A percentile compares a stretch with the other conserved stretches of the same genome.
phyloP scores from a whole-genome alignment of 2,888 invertebrate species.

The Acanthosepion pharaonis region DNA sequence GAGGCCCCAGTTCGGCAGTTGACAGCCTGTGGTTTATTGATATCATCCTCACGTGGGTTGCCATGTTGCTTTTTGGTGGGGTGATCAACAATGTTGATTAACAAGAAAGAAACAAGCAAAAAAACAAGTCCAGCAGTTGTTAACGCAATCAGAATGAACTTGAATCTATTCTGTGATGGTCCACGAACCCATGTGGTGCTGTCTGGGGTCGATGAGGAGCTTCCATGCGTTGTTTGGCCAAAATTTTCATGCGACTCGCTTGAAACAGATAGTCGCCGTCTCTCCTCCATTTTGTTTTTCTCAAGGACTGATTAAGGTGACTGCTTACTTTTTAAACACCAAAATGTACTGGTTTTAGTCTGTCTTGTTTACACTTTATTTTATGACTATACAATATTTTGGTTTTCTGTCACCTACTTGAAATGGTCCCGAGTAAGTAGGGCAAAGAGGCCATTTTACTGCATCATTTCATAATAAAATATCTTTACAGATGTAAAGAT shows the following conservation, averaged over 20 bases:
- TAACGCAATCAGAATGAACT: not conserved
- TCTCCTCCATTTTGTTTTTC: not conserved
- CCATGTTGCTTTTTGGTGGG: not conserved
- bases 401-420: too few species aligned
- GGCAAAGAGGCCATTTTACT: too few species aligned
- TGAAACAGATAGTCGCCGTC: not conserved
- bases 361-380: too few species aligned
- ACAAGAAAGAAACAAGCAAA: not conserved
- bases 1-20: constrained; percentile 39
- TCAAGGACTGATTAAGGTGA: too few species aligned
- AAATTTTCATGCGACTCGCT: not conserved
- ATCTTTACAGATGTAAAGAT: too few species aligned
- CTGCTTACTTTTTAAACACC: too few species aligned
- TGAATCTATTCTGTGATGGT: not conserved
- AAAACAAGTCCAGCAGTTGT: not conserved
- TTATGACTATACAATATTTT: too few species aligned
- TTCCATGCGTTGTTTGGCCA: not conserved
- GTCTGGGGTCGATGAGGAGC: not conserved
- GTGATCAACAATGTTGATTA: not conserved
- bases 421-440: too few species aligned
- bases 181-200: not conserved
- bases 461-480: too few species aligned
- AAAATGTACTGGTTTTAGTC: too few species aligned
- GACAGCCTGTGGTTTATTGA: not conserved
- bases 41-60: not conserved